phyloP scores from a whole-genome alignment of 2,113 vertebrate genomes.

The Passer domesticus region DNA sequence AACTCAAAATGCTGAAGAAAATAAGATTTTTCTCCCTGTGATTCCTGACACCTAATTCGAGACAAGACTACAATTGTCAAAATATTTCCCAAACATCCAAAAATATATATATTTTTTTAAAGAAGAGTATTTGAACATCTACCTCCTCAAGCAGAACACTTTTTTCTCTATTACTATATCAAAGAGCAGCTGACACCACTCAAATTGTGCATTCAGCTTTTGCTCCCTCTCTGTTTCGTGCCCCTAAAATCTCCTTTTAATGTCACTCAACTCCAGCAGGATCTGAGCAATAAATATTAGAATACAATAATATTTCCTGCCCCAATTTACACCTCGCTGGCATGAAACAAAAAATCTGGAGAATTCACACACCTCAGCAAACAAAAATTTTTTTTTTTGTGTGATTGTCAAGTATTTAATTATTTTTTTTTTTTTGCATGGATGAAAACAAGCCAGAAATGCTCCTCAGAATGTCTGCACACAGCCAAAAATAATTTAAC shows the following conservation, averaged over 20 bases:
- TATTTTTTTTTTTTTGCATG: neutral
- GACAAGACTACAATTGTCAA: neutral
- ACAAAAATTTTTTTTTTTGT: neutral
- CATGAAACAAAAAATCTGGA: neutral
- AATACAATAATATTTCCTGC: neutral
- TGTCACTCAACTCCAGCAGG: neutral
- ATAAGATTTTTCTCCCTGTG: neutral
- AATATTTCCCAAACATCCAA: slow-evolving; percentile 51
- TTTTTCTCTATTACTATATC: neutral
- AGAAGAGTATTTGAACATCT: neutral
- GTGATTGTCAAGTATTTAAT: slow-evolving; percentile 72
- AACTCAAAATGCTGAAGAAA: slow-evolving; percentile 12
- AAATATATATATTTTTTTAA: slow-evolving; percentile 10
- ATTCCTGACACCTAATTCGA: neutral
- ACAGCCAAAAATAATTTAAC: slow-evolving; percentile 51
- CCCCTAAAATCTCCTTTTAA: neutral
- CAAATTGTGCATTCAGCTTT: neutral
- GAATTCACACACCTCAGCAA: neutral
- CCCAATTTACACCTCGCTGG: neutral
- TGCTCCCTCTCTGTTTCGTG: neutral
- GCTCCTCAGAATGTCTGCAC: slow-evolving; percentile 1
- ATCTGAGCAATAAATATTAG: neutral
- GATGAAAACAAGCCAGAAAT: slow-evolving; percentile 21
- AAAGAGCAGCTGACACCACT: neutral
- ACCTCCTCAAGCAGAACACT: neutral